These are phyloP conservation scores for Erythrocercus mccallii DNA, from an alignment of 2,113 vertebrate genomes.

Conservation along the genomic window DNA sequence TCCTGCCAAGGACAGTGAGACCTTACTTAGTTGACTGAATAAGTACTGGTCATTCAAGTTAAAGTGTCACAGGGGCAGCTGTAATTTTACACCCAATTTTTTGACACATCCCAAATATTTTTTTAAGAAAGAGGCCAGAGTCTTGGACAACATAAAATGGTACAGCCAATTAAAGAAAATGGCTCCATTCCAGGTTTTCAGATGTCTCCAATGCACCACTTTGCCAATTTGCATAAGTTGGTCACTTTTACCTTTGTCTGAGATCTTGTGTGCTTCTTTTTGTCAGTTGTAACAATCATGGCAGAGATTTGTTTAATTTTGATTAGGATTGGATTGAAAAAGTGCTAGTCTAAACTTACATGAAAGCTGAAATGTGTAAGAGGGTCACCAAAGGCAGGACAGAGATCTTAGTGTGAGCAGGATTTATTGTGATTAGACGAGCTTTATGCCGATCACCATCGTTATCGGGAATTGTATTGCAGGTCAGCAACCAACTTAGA, in stretches of 20 bases:
- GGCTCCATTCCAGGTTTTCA: neutral
- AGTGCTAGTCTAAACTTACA: neutral
- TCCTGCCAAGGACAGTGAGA: conserved; percentile 65
- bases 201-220: neutral
- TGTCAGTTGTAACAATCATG: neutral
- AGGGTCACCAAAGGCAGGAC: neutral
- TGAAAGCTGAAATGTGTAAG: conserved; percentile 14
- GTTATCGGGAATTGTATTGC: conserved; percentile 20
- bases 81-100: conserved; percentile 56
- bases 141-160: neutral
- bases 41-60: conserved; percentile 33
- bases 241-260: neutral
- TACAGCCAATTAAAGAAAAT: neutral
- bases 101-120: conserved; percentile 29
- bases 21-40: conserved; percentile 29
- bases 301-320: neutral
- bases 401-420: neutral
- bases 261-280: neutral
- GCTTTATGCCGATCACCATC: conserved; percentile 58
- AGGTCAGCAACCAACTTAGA: conserved; percentile 53
- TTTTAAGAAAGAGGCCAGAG: neutral
- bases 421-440: conserved; percentile 61
- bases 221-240: neutral
- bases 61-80: conserved; percentile 39
- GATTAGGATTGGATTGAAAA: neutral